Base-by-base conservation (phyloP, 2,888 invertebrate species). In the Ophion costatus region DNA sequence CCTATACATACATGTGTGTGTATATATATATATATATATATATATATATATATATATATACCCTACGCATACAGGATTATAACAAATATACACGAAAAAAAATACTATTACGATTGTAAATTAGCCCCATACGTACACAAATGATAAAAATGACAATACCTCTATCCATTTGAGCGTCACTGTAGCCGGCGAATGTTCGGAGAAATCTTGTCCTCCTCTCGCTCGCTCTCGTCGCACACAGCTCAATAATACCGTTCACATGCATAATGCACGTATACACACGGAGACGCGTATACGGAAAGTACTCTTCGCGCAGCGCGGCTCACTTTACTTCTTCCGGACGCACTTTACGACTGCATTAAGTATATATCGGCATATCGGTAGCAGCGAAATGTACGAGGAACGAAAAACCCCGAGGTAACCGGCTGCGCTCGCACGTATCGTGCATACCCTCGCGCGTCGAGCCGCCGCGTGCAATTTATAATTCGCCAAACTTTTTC, bases 331-430 rank as follows among this genome's bases (percentile, higher is more conserved):
- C 67, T 82, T 63, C 61, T 66, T 70, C 33, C 74, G 70, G 42
- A 82, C 64, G 67, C 76, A 85, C 80, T 85, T 82, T 80, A 85
- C 69, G 85, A 85, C 80, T 76, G 80, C 85, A 82, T 82, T 79
- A 73, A 82, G 76, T 56, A 45, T 73, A 80, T 59, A 82, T 82
- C 77, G 67, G 67, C 33, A 73, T 67, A 80, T 81, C 80, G 73
- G 82, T 77, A 80, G 80, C 80, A 64, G 66, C 17, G 33, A 66
- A 74, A 80, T 42, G 38, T 57, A 67, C 45, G 64, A 71, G 51
- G 57, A 33, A 80, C 33, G n/a, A 76, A 80, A 80, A 84, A 74
- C 59, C n/a, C 29, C 66, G 29, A 17, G 11, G 22, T 51, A 51
- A 51, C 51, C 24, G 51, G 9, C 20, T 45, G 45, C 17, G 14